Percentiles rank a stretch among this genome's conserved stretches.
These are phyloP conservation scores for Teleopsis dalmanni DNA, from an alignment of 1,140 invertebrate genomes.

Conservation along the genomic window DNA sequence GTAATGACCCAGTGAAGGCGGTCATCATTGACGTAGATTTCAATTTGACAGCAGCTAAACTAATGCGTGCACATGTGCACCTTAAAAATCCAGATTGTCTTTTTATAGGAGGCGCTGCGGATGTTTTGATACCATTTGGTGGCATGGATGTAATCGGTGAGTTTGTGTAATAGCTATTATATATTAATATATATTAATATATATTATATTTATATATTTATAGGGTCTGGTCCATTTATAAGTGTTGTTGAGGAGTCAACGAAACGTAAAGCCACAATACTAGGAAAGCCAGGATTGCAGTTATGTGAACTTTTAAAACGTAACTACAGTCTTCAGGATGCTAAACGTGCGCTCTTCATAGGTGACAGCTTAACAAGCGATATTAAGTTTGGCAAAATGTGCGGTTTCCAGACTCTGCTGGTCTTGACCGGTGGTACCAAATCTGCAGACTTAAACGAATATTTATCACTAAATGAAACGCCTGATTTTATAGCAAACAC, in stretches of 20 bases:
- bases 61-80: slow-evolving; percentile 43
- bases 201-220: neutral
- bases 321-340: slow-evolving; percentile 44
- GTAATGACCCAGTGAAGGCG: slow-evolving; percentile 44
- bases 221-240: slow-evolving; percentile 49
- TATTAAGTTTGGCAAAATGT: slow-evolving; percentile 48
- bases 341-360: slow-evolving; percentile 51
- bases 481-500: slow-evolving; percentile 46
- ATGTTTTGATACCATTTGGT: slow-evolving; percentile 44
- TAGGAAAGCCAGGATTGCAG: slow-evolving; percentile 50
- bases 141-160: slow-evolving; percentile 30
- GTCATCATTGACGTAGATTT: slow-evolving; percentile 46
- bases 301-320: slow-evolving; percentile 42
- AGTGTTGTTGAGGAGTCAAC: slow-evolving; percentile 45
- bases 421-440: slow-evolving; percentile 46
- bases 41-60: slow-evolving; percentile 41
- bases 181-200: neutral
- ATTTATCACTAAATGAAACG: slow-evolving; percentile 16
- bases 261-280: slow-evolving; percentile 43
- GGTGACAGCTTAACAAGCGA: slow-evolving; percentile 54
- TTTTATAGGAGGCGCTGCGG: slow-evolving; percentile 44
- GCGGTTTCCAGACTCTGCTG: slow-evolving; percentile 51
- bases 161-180: neutral
- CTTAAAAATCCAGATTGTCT: slow-evolving; percentile 40
- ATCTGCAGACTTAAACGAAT: slow-evolving; percentile 23